Evolutionary conservation across 2,888 invertebrate genomes (phyloP).

Genomic region (Hypolimnas misippus): DNA sequence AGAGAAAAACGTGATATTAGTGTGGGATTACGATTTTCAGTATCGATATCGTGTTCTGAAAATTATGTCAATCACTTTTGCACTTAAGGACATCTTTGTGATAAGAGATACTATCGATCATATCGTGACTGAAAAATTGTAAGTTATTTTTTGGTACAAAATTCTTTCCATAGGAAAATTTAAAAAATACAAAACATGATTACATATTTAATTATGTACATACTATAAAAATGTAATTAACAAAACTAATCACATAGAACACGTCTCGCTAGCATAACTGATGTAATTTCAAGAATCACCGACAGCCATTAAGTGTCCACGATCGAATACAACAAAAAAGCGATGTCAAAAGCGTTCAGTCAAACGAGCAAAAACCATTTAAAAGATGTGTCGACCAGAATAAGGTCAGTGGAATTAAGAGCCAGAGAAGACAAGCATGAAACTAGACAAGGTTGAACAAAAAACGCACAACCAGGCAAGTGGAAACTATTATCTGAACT

Average conservation of each 20-base stretch:
- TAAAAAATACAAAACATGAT: no score
- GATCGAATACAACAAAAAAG: conserved; percentile 21
- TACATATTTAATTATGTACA: no score
- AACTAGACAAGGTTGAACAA: conserved; percentile 48
- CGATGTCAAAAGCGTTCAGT: conserved; percentile 24
- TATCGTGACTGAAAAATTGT: neutral
- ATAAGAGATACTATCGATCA: conserved; percentile 22
- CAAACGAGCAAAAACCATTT: conserved; percentile 28
- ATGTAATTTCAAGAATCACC: neutral
- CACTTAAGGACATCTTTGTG: conserved; percentile 20
- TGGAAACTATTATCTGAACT: conserved; percentile 37
- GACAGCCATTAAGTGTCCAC: neutral
- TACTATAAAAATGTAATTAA: neutral
- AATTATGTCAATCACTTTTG: conserved; percentile 18
- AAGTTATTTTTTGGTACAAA: no score
- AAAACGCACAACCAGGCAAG: conserved; percentile 34
- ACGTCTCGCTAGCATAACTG: neutral
- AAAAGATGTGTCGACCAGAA: conserved; percentile 43
- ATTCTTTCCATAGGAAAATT: neutral
- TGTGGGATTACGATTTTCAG: conserved; percentile 4
- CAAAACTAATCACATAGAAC: neutral
- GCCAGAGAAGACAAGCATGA: conserved; percentile 50
- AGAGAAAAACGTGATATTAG: conserved; percentile 13
- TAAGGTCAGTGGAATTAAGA: conserved; percentile 53
- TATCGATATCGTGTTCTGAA: conserved; percentile 12